Base-by-base conservation (phyloP, 2,888 invertebrate species). In the Sphinx pinastri region DNA sequence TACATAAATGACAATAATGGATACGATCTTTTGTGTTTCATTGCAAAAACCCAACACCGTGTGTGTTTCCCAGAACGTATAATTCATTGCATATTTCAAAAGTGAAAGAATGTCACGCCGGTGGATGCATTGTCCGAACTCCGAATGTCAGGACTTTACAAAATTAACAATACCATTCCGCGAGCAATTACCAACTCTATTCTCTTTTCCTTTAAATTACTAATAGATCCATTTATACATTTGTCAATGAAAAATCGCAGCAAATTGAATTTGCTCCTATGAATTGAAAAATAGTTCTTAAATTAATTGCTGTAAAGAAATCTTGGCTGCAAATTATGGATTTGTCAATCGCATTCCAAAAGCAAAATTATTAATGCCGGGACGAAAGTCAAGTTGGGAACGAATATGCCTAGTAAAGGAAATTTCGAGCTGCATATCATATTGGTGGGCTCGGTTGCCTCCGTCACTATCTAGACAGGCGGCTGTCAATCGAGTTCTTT, bases 321-420 rank as follows among this genome's bases (percentile, higher is more conserved):
- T 63, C 19, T 19, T 63, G 47, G 47, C 63, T 19, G 63, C 19
- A 63, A 49, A 63, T 49, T 13, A 6, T 16, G 8, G 13, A 19
- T 63, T 49, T 45, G 19, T 47, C 63, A 63, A 49, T 63, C 63
- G 19, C 16, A 79, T 75, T 74, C 49, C 19, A 57, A 68, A 68
- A 68, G 14, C 54, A 57, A 68, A 68, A 19, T 45, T 68, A 49
- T 47, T 25, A 57, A 68, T 68, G 68, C 68, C 16, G 47, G 7
- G 19, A 19, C 13, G 45, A 47, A 63, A 63, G 12, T 63, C 19
- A 63, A 63, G 13, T 63, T 49, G 49, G 19, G 49, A 63, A 63
- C 49, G 12, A 63, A 63, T 13, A 19, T 19, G 13, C 7, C 12
- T 19, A 13, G 49, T 2, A 63, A 19, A 49, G 7, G 0, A 7